Percentiles rank a stretch among this genome's conserved stretches.
Evolutionary conservation across 2,797 vertebrate species (phyloP).

Genomic region (Pantherophis alleghaniensis): DNA sequence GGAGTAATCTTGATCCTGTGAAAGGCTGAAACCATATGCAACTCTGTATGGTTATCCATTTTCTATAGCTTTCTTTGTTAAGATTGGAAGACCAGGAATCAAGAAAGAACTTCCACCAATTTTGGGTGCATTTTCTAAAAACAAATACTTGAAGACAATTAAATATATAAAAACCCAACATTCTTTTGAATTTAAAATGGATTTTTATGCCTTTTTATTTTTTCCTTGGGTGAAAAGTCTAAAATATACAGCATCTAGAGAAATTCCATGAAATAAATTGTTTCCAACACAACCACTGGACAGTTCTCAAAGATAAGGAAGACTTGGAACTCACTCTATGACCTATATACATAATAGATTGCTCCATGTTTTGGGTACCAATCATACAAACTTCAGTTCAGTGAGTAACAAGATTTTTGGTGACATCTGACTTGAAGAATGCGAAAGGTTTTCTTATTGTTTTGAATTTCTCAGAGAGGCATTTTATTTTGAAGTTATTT

Average conservation of each 20-base stretch:
- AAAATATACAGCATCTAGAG: not conserved
- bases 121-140: too few relatives aligned
- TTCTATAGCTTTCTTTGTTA: not conserved
- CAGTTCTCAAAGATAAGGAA: not conserved
- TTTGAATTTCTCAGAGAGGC: slow-evolving; percentile 2
- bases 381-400: not conserved
- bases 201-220: not conserved
- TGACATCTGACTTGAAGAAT: not conserved
- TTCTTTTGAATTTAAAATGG: not conserved
- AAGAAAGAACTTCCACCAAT: too few relatives aligned
- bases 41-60: not conserved
- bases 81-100: not conserved
- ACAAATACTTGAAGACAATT: too few relatives aligned
- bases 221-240: not conserved
- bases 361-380: not conserved
- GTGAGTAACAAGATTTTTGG: not conserved
- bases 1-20: not conserved
- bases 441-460: slow-evolving; percentile 5
- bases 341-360: too few relatives aligned
- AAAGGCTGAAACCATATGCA: too few relatives aligned
- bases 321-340: not conserved
- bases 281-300: not conserved
- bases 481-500: slow-evolving; percentile 15
- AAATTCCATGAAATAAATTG: not conserved
- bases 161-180: not conserved